phyloP scores from a whole-genome alignment of 1,140 invertebrate species.

The Caenorhabditis tropicalis region DNA sequence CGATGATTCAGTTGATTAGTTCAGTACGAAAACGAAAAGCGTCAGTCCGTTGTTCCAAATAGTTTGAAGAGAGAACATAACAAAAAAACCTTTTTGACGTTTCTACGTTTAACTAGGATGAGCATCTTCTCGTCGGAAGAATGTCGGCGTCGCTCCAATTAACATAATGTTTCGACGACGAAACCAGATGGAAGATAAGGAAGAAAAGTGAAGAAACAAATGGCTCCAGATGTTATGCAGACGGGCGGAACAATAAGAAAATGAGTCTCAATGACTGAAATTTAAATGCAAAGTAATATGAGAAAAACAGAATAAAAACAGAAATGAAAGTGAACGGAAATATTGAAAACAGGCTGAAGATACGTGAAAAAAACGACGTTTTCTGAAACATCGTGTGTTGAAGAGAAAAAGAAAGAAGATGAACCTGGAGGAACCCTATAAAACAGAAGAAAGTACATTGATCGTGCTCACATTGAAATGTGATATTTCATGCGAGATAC shows the following conservation, averaged over 20 bases:
- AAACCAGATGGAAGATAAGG: not conserved
- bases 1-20: too few relatives aligned
- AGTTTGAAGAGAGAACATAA: not conserved
- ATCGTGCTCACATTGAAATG: slow-evolving; percentile 7
- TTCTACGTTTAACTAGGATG: not conserved
- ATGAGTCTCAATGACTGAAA: not conserved
- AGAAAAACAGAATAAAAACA: not conserved
- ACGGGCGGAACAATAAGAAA: not conserved
- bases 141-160: slow-evolving; percentile 36
- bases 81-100: not conserved
- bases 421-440: not conserved
- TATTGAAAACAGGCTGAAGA: not conserved
- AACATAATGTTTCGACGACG: slow-evolving; percentile 22
- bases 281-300: not conserved
- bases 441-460: slow-evolving; percentile 17
- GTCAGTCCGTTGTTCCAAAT: too few relatives aligned
- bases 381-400: not conserved
- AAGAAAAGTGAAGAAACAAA: not conserved
- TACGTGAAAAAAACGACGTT: not conserved
- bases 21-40: too few relatives aligned
- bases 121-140: not conserved
- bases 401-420: not conserved
- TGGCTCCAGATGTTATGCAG: slow-evolving; percentile 19
- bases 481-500: slow-evolving; percentile 20
- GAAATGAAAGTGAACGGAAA: not conserved